Evolutionary conservation across 2,797 vertebrate genomes (phyloP).

Genomic region (Eptatretus atami): DNA sequence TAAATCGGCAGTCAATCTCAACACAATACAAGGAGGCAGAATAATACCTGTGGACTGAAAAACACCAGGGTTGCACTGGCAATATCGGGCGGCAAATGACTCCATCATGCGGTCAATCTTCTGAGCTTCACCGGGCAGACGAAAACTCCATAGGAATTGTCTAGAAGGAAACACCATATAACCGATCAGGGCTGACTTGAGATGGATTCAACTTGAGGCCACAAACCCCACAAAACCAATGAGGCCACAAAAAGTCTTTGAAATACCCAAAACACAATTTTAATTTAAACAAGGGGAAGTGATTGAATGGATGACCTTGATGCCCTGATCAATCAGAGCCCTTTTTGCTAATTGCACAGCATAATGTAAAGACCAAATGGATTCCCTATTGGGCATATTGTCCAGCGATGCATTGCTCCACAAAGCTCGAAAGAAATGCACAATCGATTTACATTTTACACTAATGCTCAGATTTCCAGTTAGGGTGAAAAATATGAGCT

Average conservation of each 20-base stretch:
- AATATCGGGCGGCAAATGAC: slow-evolving; percentile 74
- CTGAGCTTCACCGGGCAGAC: slow-evolving; percentile 80
- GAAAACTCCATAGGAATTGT: slow-evolving; percentile 92
- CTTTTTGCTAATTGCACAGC: too few species aligned
- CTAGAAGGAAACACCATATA: slow-evolving; percentile 16
- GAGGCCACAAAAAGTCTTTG: neutral
- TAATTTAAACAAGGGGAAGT: neutral
- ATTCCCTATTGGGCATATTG: too few species aligned
- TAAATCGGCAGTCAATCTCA: too few species aligned
- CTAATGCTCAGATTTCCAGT: too few species aligned
- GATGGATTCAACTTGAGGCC: neutral
- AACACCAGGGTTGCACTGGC: slow-evolving; percentile 76
- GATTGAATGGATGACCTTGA: neutral
- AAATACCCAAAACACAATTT: neutral
- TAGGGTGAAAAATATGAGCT: too few species aligned
- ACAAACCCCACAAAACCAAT: neutral
- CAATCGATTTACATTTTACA: too few species aligned
- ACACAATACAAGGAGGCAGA: neutral
- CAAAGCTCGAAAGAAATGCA: too few species aligned
- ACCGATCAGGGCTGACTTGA: slow-evolving; percentile 5
- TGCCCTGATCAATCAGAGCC: neutral
- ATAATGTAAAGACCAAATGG: too few species aligned
- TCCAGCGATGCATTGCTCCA: too few species aligned
- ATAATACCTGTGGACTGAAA: slow-evolving; percentile 78
- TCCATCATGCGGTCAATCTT: slow-evolving; percentile 98